phyloP scores from a whole-genome alignment of 2,113 vertebrate genomes.

The Ammodytes marinus region DNA sequence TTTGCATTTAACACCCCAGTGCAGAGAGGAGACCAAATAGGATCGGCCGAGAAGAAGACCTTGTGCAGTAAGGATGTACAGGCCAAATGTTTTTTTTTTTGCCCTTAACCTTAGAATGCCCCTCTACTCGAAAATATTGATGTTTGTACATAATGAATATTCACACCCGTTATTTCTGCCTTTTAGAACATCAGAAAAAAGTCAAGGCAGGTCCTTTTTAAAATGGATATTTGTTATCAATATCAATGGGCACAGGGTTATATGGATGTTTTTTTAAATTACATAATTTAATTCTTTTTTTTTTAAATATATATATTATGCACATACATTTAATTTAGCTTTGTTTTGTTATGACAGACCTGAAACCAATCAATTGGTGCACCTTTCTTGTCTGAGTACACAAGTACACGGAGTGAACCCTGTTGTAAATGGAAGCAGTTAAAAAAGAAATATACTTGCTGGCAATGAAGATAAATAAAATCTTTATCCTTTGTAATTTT shows the following conservation, averaged over 20 bases:
- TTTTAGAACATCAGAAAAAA: slow-evolving; percentile 46
- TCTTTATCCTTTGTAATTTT: slow-evolving; percentile 66
- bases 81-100: slow-evolving; percentile 39
- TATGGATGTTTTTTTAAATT: slow-evolving; percentile 50
- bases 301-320: slow-evolving; percentile 59
- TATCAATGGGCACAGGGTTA: slow-evolving; percentile 79
- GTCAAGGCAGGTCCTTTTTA: slow-evolving; percentile 74
- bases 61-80: slow-evolving; percentile 44
- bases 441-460: slow-evolving; percentile 53
- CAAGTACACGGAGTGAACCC: slow-evolving; percentile 44
- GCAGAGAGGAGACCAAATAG: slow-evolving; percentile 39
- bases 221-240: slow-evolving; percentile 67
- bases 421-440: slow-evolving; percentile 57
- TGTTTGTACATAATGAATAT: slow-evolving; percentile 79
- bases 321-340: slow-evolving; percentile 65
- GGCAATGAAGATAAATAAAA: slow-evolving; percentile 68
- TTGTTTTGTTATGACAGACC: slow-evolving; percentile 66
- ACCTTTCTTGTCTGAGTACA: slow-evolving; percentile 53
- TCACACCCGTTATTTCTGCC: slow-evolving; percentile 64
- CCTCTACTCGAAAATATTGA: slow-evolving; percentile 80
- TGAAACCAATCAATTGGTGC: slow-evolving; percentile 62
- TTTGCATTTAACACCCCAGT: slow-evolving; percentile 45
- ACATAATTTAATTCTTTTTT: slow-evolving; percentile 62
- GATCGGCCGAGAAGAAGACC: slow-evolving; percentile 41
- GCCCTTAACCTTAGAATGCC: slow-evolving; percentile 64